Conservation (phyloP, 2,888 invertebrate species). For the Tanypteryx hageni region DNA sequence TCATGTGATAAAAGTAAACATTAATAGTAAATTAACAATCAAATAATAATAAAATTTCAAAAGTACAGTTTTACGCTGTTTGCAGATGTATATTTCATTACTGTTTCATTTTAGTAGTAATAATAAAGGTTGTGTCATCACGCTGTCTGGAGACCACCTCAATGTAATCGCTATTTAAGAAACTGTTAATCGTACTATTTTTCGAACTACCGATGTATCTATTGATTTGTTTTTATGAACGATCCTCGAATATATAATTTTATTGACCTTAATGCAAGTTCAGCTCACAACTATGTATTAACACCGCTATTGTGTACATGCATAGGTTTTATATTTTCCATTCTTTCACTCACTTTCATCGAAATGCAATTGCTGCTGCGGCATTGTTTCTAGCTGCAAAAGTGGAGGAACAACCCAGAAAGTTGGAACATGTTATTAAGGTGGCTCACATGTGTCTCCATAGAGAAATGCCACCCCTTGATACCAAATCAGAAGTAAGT, state of each 20-base stretch:
- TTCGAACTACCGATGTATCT: background rate
- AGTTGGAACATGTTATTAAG: conserved; percentile 97
- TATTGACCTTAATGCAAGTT: conserved; percentile 71
- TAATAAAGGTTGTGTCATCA: conserved; percentile 29
- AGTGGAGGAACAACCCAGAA: conserved; percentile 98
- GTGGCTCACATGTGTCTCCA: conserved; percentile 93
- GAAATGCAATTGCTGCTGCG: conserved; percentile 95
- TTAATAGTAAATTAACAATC: background rate
- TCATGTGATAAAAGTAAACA: conserved; percentile 68
- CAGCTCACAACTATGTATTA: conserved; percentile 96
- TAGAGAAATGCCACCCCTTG: conserved; percentile 78
- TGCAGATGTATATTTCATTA: background rate
- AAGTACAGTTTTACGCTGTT: background rate
- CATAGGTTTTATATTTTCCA: conserved; percentile 99
- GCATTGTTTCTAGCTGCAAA: conserved; percentile 98
- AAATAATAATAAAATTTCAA: background rate
- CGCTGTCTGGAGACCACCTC: background rate
- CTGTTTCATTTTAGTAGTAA: background rate
- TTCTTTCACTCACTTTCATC: conserved; percentile 96
- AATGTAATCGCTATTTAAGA: background rate
- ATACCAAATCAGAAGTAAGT: conserved; percentile 85
- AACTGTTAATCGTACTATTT: background rate
- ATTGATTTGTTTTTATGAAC: no score
- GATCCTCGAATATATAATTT: background rate
- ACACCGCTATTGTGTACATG: conserved; percentile 99